Base-by-base conservation (phyloP, 2,888 invertebrate genomes). In the Melipona bicolor region DNA sequence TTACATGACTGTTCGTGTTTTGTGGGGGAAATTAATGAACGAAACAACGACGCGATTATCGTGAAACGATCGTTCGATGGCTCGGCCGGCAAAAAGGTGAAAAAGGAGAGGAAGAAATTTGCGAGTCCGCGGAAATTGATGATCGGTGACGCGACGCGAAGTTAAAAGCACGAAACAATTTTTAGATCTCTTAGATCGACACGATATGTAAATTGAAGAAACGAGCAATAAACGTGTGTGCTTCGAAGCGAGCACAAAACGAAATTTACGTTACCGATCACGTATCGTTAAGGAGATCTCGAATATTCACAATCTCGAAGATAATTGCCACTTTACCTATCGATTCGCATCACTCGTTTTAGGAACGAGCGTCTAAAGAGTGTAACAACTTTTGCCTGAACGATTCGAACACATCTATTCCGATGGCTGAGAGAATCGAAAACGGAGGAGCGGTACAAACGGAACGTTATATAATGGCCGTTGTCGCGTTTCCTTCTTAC, bases 181-280 rank as follows among this genome's bases (percentile, higher is more conserved):
- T 90, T 90, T 89, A 91, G 84, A 92, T 91, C 91, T 89, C 83
- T 79, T 85, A 90, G 92, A 93, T 93, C 92, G 85, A 86, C 88
- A 89, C 93, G 93, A 94, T 93, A 93, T 93, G 92, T 92, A 90
- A 92, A 91, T 88, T 88, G 87, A 74, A 84, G 43, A 91, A 89
- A 87, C 81, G 80, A 91, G 90, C 87, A 32, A 75, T 84, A 70
- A 67, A 79, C 61, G 61, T 69, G 56, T 36, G 61, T 68, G 64
- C 15, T 59, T 65, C 61, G 62, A 61, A 56, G 36, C 61, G 4
- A 54, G 27, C 11, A 24, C 19, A 32, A 74, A 69, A 43, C 19
- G 64, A 70, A 67, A 9, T 59, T 68, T 72, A 11, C 17, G 49
- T 52, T 21, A 49, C 24, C 21, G 50, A 17, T 9, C 59, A 49